Percentiles rank a stretch among this genome's conserved stretches.
phyloP scores from a whole-genome alignment of 2,113 vertebrate genomes.

The Pluvialis apricaria region DNA sequence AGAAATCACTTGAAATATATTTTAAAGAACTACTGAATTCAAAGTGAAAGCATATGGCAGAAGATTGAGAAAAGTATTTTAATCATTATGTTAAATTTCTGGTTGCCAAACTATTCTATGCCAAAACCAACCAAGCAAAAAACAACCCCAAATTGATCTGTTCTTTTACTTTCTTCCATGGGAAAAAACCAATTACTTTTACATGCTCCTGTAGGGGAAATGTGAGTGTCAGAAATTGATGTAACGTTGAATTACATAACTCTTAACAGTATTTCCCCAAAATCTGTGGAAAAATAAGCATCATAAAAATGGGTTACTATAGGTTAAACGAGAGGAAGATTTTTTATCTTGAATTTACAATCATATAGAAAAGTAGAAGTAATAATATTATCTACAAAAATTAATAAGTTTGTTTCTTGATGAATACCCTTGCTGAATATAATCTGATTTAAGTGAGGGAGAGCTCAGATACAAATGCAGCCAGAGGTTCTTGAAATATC shows the following conservation, averaged over 20 bases:
- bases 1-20: background rate
- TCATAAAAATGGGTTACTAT: background rate
- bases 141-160: background rate
- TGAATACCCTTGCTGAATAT: background rate
- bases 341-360: background rate
- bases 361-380: background rate
- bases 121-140: background rate
- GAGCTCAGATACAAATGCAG: background rate
- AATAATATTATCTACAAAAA: background rate
- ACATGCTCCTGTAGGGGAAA: background rate
- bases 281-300: rapidly evolving
- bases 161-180: background rate
- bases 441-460: background rate
- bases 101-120: background rate
- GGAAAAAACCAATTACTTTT: background rate
- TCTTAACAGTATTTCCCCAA: background rate
- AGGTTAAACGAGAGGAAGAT: background rate
- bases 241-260: background rate
- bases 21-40: background rate
- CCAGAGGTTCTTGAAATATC: background rate
- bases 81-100: background rate
- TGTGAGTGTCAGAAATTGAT: background rate
- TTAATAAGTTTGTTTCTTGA: background rate
- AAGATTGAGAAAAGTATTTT: background rate
- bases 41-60: background rate